These are phyloP conservation scores for Embidobia sp. DNA, from an alignment of 2,888 invertebrate species.

Conservation along the genomic window DNA sequence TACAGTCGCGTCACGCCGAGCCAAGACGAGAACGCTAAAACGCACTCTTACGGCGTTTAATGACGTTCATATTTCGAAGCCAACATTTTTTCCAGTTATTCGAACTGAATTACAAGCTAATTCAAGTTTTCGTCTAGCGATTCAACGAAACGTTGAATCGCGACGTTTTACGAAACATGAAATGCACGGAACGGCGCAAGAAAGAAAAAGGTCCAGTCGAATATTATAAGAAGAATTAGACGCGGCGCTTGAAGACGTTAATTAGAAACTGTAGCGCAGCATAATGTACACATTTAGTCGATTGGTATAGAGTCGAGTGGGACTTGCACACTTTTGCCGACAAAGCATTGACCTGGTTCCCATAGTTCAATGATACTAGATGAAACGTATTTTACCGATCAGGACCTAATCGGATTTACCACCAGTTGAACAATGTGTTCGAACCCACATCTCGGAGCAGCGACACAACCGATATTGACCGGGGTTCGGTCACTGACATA, in stretches of 20 bases:
- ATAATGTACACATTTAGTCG: background rate
- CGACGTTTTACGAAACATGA: too few relatives aligned
- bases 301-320: conserved; percentile 13
- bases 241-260: background rate
- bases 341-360: conserved; percentile 51
- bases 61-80: too few relatives aligned
- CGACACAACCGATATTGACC: conserved; percentile 23
- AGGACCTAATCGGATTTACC: conserved; percentile 58
- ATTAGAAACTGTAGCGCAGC: background rate
- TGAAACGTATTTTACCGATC: conserved; percentile 51
- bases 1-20: too few relatives aligned
- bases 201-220: too few relatives aligned
- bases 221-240: background rate
- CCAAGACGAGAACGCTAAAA: too few relatives aligned
- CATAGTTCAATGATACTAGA: conserved; percentile 49
- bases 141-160: too few relatives aligned
- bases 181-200: too few relatives aligned
- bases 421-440: conserved; percentile 52
- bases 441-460: conserved; percentile 45
- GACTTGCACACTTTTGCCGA: conserved; percentile 46
- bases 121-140: too few relatives aligned
- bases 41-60: too few relatives aligned
- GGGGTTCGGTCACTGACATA: conserved; percentile 33
- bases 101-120: too few relatives aligned
- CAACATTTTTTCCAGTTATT: too few relatives aligned